Evolutionary conservation across 92 coral and sea anemone genomes (phyloP).

Genomic region (Desmophyllum pertusum): DNA sequence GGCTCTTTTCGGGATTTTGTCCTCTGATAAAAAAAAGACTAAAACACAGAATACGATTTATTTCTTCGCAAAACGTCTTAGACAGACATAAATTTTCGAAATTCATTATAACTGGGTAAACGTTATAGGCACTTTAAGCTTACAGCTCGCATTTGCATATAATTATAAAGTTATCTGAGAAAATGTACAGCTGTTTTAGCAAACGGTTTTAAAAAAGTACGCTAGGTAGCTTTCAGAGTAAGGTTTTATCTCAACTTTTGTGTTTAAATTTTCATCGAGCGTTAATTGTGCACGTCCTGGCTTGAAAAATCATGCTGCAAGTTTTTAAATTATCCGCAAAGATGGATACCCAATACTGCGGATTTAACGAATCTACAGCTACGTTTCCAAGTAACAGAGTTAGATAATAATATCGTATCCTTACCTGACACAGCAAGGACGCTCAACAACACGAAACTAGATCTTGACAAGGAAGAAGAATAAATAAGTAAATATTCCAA

Average conservation of each 20-base stretch:
- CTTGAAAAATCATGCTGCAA: neutral
- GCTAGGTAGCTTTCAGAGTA: neutral
- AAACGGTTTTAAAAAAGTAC: neutral
- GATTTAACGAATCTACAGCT: neutral
- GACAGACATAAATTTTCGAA: too few relatives aligned
- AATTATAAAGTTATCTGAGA: too few relatives aligned
- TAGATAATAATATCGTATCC: neutral
- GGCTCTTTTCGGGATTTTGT: too few relatives aligned
- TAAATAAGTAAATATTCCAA: too few relatives aligned
- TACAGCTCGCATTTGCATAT: too few relatives aligned
- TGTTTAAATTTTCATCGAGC: neutral
- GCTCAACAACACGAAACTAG: neutral
- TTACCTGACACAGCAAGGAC: conserved; percentile 4
- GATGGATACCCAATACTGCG: neutral
- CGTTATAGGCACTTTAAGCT: too few relatives aligned
- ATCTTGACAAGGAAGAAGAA: neutral
- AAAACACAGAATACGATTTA: too few relatives aligned
- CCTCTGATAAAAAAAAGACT: too few relatives aligned
- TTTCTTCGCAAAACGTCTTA: too few relatives aligned
- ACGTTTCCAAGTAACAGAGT: neutral
- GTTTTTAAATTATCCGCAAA: too few relatives aligned
- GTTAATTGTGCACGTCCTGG: neutral
- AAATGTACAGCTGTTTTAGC: neutral
- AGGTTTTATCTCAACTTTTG: neutral
- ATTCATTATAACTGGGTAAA: too few relatives aligned